Base-by-base conservation (phyloP, 1,140 invertebrate species). In the Zelostemma sp. region DNA sequence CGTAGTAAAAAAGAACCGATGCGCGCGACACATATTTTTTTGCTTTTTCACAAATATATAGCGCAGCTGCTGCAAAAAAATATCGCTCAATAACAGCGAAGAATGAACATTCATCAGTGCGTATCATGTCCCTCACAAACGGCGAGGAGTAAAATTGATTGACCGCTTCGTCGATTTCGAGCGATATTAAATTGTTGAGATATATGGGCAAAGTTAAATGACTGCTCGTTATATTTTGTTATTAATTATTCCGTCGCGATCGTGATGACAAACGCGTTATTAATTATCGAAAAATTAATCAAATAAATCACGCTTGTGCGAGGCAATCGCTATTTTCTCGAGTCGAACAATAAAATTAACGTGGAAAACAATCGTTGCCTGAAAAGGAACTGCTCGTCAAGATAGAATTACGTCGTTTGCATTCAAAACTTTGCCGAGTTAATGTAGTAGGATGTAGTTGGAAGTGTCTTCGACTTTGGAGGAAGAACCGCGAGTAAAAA, bases 81-180 rank as follows among this genome's bases (percentile, higher is more conserved):
- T 51, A 64, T 46, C 58, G 47, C 47, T 68, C 65, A 45, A 58
- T 62, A 58, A 38, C 28, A 25, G 28, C 49, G 56, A 70, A 54
- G 57, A 65, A 70, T 65, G 62, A 65, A 41, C 55, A 48, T 61
- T 61, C 68, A 62, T 66, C 62, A 50, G 48, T 54, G 58, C 58
- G 62, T 62, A 50, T 63, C 68, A 47, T 57, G 61, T 53, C 41
- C 49, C 51, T 31, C 50, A 64, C 53, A 64, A 69, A 60, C 56
- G 47, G 31, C 33, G 8, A 41, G 19, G 38, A 55, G 43, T 40
- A 59, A 68, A 62, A 60, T 69, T 69, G 67, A 69, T 69, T 60
- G 67, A 69, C 63, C 67, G 51, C 38, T 38, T 56, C 15, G 46
- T 40, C 60, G 51, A 60, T 64, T 60, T 47, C 16, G 38, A n/a